Base-by-base conservation (phyloP, 2,797 vertebrate genomes). In the Arnoldichthys spilopterus region DNA sequence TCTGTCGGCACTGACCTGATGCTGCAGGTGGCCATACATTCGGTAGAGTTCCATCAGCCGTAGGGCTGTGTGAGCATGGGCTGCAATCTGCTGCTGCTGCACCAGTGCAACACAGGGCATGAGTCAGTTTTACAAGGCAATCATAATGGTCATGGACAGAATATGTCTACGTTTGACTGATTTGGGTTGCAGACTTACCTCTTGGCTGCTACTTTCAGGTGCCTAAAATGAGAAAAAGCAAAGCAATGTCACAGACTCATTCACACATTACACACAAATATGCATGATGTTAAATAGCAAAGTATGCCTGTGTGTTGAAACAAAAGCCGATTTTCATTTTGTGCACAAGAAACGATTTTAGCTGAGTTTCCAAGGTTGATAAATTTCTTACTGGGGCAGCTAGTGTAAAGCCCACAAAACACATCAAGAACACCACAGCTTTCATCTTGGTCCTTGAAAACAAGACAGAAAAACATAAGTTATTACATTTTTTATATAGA, bases 41-140 rank as follows among this genome's bases (percentile, higher is more conserved):
- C 92, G 90, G 87, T 91, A 91, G 74, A 93, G 79, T 82, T 94
- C 91, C 93, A 93, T 94, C 89, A 88, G 88, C 86, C 88, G 90
- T 78, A 92, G 83, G 84, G 90, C 91, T 26, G 86, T 82, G 83
- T 93, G 92, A 79, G 91, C 90, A 86, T 93, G 90, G 6, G 88
- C 87, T 6, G 83, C 86, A 80, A 82, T 81, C n/a, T n/a, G n/a
- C 87, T 83, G 80, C 81, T 86, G 80, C 82, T 83, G 63, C 83
- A 85, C 16, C 85, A 84, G 87, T 72, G 80, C 9, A 71, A 49
- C 26, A 13, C 20, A 47, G 85, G 61, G 86, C 85, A 74, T 72
- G 81, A 89, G 82, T 85, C 85, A 87, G 3, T 83, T 83, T 80
- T 37, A 30, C 26, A n/a, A 43, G 45, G 45, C 64, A 71, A 3